Evolutionary conservation across 2,888 invertebrate genomes (phyloP), one percentile per base, ranked within the genome.

Genomic region (Melipona bicolor): DNA sequence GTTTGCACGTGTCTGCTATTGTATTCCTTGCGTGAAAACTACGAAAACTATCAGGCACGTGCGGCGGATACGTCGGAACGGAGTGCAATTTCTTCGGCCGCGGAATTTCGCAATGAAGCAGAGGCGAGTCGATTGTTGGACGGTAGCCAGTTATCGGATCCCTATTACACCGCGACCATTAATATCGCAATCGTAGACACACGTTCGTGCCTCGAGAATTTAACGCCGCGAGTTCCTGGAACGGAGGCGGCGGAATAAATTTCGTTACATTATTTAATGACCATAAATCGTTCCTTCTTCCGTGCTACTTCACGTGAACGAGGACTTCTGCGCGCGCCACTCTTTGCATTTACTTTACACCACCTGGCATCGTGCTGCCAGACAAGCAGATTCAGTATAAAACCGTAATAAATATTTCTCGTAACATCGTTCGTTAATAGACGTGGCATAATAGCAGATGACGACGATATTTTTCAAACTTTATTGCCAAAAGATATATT

Each of bases 241-340:
- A 85, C 71, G 72, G 17, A 73, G 50, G 68, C 69, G 71, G n/a
- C 59, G 32, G 85, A 86, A 84, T 84, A 86, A 86, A 86, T 86
- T 86, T 77, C 81, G 84, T 54, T 84, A 73, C 81, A 84, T 86
- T 84, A 84, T 86, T 86, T 86, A 86, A 86, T 81, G 84, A 81
- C 72, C 69, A 75, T 85, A 85, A 84, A 84, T 85, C 75, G 74
- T 71, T 11, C 76, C 78, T 78, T 78, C 84, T 84, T 84, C 72
- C 80, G 77, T 85, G 77, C 84, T 70, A 71, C 65, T 80, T 85
- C 64, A 11, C 76, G 61, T 27, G 62, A 81, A 64, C 76, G 52
- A 43, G 50, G 59, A 79, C 71, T 76, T 70, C 64, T 77, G 56
- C 52, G 36, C 21, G 21, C 56, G 43, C 52, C 21, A 61, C 52